These are phyloP conservation scores for Grammomys surdaster DNA, from an alignment of 2,113 vertebrate species.

Conservation along the genomic window DNA sequence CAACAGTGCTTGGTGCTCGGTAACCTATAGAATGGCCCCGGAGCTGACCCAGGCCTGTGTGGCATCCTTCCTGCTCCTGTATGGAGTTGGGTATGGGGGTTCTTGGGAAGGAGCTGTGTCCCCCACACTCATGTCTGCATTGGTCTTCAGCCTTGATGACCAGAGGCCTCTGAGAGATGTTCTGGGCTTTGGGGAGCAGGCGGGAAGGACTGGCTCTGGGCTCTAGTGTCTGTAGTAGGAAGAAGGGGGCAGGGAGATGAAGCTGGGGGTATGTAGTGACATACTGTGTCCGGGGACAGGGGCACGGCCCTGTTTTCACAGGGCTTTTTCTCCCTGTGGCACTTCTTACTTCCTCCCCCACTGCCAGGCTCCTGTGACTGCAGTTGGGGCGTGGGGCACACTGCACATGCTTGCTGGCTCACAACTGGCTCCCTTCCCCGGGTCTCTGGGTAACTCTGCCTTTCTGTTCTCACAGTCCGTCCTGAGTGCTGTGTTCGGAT, in stretches of 20 bases:
- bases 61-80: not conserved
- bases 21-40: not conserved
- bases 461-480: not conserved
- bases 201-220: not conserved
- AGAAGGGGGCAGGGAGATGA: not conserved
- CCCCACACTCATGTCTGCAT: no score
- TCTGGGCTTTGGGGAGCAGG: not conserved
- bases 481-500: not conserved
- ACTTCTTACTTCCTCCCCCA: not conserved
- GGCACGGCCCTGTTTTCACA: not conserved
- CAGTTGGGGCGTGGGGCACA: not conserved
- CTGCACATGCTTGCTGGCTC: not conserved
- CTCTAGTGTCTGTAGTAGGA: not conserved
- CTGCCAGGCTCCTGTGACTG: not conserved
- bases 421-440: not conserved
- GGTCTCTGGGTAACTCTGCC: not conserved
- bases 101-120: no score
- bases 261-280: not conserved
- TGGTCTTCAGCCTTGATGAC: fast-evolving
- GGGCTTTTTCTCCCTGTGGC: not conserved
- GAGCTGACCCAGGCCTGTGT: not conserved
- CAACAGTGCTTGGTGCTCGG: not conserved
- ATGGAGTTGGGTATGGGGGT: not conserved
- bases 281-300: not conserved
- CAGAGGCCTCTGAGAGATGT: not conserved